Conservation (phyloP, 2,888 invertebrate genomes). For the Electrophaes corylata region DNA sequence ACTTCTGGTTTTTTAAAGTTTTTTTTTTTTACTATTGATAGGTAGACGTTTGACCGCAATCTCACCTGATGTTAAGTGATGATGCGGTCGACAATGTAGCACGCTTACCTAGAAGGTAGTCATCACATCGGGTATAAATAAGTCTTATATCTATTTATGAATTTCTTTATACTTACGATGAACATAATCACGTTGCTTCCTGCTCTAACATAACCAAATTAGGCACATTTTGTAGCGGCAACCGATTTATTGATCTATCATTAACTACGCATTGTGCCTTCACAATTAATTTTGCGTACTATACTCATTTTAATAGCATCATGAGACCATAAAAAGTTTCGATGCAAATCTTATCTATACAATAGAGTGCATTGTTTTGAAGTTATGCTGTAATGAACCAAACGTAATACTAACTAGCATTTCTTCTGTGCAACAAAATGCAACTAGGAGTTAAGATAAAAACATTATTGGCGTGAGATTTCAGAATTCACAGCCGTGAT, state of each 20-base stretch:
- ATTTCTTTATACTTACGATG: background rate
- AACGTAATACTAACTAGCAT: conserved; percentile 34
- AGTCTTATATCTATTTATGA: too few relatives aligned
- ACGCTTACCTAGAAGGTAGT: too few relatives aligned
- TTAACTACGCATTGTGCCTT: conserved; percentile 36
- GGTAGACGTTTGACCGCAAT: too few relatives aligned
- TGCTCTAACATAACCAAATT: background rate
- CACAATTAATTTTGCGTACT: conserved; percentile 28
- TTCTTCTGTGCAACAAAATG: conserved; percentile 18
- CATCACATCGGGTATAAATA: too few relatives aligned
- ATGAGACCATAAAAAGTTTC: conserved; percentile 24
- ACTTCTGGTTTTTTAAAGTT: too few relatives aligned
- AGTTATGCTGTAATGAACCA: conserved; percentile 52
- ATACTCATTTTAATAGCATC: conserved; percentile 24
- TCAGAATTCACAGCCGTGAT: conserved; percentile 14
- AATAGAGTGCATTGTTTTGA: conserved; percentile 46
- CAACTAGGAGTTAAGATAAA: conserved; percentile 19
- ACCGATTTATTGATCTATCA: conserved; percentile 14
- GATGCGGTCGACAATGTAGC: too few relatives aligned
- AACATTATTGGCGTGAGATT: conserved; percentile 1
- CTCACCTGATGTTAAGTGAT: too few relatives aligned
- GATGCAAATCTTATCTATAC: conserved; percentile 33
- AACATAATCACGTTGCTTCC: conserved; percentile 8
- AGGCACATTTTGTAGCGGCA: background rate
- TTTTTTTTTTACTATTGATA: too few relatives aligned